Base-by-base conservation (phyloP, 2,888 invertebrate genomes). In the Pherbina coryleti region DNA sequence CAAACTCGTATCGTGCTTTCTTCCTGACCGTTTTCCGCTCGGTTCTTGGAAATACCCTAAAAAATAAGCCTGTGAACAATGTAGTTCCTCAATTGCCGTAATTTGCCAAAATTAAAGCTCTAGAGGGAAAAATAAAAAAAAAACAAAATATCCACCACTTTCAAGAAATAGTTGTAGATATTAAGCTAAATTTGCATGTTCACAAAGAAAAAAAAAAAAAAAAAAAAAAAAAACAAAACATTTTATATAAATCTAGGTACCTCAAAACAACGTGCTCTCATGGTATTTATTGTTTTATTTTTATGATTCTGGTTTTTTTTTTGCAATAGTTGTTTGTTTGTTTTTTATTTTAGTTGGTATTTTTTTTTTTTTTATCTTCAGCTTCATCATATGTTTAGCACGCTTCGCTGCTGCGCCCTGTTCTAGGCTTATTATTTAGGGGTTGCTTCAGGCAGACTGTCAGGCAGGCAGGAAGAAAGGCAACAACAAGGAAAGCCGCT, bases 341-440 rank as follows among this genome's bases (percentile, higher is more conserved):
- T 44, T 3, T 44, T 44, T 44, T 44, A n/a, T n/a, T n/a, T n/a
- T n/a, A n/a, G 11, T 44, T 44, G 44, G 44, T 44, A 44, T 60
- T 11, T 19, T 25, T 60, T 66, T 19, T 67, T 7, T 34, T 8
- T 19, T 37, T 37, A n/a, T n/a, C n/a, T 67, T 67, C 19, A 34
- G 44, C 67, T 37, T 67, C 67, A 67, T 37, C 37, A 67, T 19
- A 67, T 67, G 44, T 44, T 67, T 37, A 31, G 4, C 57, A 67
- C 66, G 34, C 19, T 31, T 2, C n/a, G n/a, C 9, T 34, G 22
- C 22, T n/a, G 37, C 34, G 34, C 17, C 17, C 34, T 66, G 14
- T 7, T 37, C 37, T 22, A 22, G n/a, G 19, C 67, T 11, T 67
- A 34, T n/a, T 19, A 8, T 37, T 34, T n/a, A n/a, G 22, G 37